phyloP scores from a whole-genome alignment of 2,888 invertebrate species.

The Halictus quadricinctus region DNA sequence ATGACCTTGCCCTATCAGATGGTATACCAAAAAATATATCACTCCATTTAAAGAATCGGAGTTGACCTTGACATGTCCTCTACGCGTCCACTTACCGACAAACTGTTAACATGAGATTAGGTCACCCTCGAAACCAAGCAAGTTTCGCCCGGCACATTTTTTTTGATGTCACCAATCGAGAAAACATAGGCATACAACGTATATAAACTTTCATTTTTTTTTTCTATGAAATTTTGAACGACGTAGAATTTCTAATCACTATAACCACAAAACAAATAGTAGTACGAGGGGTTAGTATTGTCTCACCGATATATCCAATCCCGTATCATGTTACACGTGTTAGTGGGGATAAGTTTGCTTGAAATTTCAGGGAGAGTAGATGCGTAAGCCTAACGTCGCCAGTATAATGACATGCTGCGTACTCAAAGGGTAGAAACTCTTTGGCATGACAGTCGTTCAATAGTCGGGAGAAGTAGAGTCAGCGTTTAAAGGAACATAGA shows the following conservation, averaged over 20 bases:
- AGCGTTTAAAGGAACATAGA: slow-evolving; percentile 45
- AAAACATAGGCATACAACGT: neutral
- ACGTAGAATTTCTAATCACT: too few species aligned
- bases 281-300: neutral
- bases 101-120: too few species aligned
- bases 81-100: too few species aligned
- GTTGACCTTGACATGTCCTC: too few species aligned
- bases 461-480: slow-evolving; percentile 32
- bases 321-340: too few species aligned
- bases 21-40: too few species aligned
- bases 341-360: too few species aligned
- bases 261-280: neutral
- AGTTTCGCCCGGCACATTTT: too few species aligned
- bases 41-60: too few species aligned
- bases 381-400: neutral
- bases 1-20: too few species aligned
- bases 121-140: too few species aligned
- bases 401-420: neutral
- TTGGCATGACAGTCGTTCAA: neutral
- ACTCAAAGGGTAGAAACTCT: neutral
- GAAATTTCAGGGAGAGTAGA: neutral
- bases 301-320: too few species aligned
- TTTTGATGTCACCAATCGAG: neutral
- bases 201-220: neutral
- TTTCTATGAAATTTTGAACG: neutral